phyloP scores from a whole-genome alignment of 37 sponge, comb jelly and placozoan genomes.

The Spongilla lacustris region DNA sequence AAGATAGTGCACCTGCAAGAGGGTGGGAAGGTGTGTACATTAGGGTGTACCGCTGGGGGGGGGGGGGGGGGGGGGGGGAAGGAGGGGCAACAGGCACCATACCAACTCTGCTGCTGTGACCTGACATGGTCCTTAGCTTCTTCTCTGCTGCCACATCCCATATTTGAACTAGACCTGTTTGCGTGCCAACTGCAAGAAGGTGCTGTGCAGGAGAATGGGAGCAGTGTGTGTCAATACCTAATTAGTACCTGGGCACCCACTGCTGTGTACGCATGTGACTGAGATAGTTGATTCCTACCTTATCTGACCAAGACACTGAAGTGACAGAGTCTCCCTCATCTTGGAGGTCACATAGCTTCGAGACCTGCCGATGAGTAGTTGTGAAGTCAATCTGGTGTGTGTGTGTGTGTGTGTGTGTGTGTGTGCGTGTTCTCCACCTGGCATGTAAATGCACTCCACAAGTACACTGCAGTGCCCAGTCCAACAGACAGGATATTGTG shows the following conservation, averaged over 20 bases:
- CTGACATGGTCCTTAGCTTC: slow-evolving; percentile 35
- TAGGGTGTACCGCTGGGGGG: neutral
- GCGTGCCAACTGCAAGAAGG: slow-evolving; percentile 80
- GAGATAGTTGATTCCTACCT: slow-evolving; percentile 39
- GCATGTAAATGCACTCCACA: slow-evolving; percentile 94
- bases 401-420: too few species aligned
- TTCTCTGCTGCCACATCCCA: slow-evolving; percentile 85
- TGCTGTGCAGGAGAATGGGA: slow-evolving; percentile 30
- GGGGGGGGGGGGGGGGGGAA: neutral
- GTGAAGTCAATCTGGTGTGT: neutral
- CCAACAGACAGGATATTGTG: slow-evolving; percentile 89
- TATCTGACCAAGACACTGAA: slow-evolving; percentile 87
- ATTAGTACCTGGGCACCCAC: too few species aligned
- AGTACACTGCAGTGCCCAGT: slow-evolving; percentile 85
- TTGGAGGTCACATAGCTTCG: slow-evolving; percentile 78
- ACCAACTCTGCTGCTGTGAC: slow-evolving; percentile 84
- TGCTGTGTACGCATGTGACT: too few species aligned
- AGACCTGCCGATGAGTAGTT: slow-evolving; percentile 46
- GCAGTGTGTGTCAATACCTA: neutral
- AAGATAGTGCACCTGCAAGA: slow-evolving; percentile 70
- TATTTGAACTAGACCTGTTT: slow-evolving; percentile 71
- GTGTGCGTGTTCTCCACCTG: slow-evolving; percentile 37
- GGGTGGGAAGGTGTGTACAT: too few species aligned
- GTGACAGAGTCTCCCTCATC: slow-evolving; percentile 69
- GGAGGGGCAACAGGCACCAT: neutral